phyloP scores from a whole-genome alignment of 2,797 vertebrate genomes.

The Dendrocincla tyrannina region DNA sequence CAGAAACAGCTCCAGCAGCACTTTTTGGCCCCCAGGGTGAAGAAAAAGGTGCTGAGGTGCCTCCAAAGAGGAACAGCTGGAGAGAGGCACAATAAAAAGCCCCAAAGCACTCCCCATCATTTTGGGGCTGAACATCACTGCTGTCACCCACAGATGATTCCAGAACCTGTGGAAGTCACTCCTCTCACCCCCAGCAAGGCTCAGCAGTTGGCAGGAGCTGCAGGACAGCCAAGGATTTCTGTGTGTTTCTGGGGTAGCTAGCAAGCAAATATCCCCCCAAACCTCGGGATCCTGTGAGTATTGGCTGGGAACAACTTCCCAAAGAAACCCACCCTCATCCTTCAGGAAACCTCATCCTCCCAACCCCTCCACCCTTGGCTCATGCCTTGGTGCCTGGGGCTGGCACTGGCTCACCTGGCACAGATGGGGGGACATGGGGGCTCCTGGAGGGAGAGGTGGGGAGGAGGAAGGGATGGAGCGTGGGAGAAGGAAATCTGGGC shows the following conservation, averaged over 20 bases:
- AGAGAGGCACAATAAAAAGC: not conserved
- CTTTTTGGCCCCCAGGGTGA: not conserved
- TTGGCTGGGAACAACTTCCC: not conserved
- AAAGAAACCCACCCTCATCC: not conserved
- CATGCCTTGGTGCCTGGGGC: accelerated
- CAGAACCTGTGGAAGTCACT: not conserved
- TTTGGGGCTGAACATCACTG: not conserved
- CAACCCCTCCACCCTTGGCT: not conserved
- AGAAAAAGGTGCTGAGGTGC: not conserved
- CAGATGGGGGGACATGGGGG: not conserved
- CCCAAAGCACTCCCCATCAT: not conserved
- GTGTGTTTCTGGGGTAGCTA: not conserved
- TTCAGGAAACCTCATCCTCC: not conserved
- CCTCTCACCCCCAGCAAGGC: not conserved
- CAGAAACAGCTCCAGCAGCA: not conserved
- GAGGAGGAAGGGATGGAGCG: not conserved
- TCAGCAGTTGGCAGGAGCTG: not conserved
- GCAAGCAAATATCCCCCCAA: accelerated
- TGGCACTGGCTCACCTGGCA: accelerated
- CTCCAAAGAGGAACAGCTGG: not conserved
- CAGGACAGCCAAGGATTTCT: accelerated
- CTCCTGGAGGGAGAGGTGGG: not conserved
- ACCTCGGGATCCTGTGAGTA: too few relatives aligned
- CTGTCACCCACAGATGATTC: accelerated
- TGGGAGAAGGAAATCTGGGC: not conserved